phyloP scores from a whole-genome alignment of 30 jellyfish, hydroid and myxozoan species.

The Cassiopea andromeda region DNA sequence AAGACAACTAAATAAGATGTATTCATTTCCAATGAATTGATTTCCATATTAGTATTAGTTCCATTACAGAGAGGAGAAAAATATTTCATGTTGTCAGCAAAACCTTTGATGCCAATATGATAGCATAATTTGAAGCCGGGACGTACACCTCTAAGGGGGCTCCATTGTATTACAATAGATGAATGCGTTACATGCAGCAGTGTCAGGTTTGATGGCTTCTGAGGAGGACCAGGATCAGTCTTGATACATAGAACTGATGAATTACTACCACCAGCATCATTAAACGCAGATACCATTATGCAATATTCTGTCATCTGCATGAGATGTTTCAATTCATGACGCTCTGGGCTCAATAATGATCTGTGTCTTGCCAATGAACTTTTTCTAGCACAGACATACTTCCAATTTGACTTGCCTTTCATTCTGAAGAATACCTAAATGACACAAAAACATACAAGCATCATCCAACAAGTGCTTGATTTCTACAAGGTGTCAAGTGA shows the following conservation, averaged over 20 bases:
- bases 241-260: not conserved
- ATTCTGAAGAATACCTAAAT: not conserved
- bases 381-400: not conserved
- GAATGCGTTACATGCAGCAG: conserved; percentile 3
- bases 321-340: not conserved
- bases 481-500: too few species aligned
- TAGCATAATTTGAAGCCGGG: conserved; percentile 18
- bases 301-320: not conserved
- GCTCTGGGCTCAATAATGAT: not conserved
- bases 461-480: not conserved
- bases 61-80: not conserved
- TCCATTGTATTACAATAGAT: conserved; percentile 22
- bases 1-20: conserved; percentile 46
- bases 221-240: conserved; percentile 59
- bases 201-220: conserved; percentile 22
- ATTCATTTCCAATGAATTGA: conserved; percentile 26
- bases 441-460: not conserved
- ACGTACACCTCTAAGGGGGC: not conserved
- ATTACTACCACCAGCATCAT: conserved; percentile 21
- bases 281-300: conserved; percentile 35
- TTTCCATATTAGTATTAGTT: conserved; percentile 5
- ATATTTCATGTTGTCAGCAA: not conserved
- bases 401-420: conserved; percentile 18
- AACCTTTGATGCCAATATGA: not conserved
- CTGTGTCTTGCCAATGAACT: not conserved